Base-by-base conservation (phyloP, 2,797 vertebrate species). In the Neosilurus hyrtlii region DNA sequence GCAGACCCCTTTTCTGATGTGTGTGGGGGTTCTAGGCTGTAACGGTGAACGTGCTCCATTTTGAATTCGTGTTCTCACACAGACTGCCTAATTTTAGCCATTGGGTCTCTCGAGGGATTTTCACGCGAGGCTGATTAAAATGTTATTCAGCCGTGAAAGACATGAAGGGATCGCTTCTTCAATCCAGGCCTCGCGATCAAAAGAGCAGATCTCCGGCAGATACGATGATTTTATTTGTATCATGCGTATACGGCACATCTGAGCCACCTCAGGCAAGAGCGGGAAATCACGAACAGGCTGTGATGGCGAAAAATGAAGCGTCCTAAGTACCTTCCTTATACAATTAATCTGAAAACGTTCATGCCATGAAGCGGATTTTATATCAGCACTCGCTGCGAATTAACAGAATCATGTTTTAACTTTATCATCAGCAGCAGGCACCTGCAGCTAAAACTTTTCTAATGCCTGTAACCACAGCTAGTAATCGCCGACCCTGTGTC, bases 81-180 rank as follows among this genome's bases (percentile, higher is more conserved):
- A 35, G 66, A 14, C 72, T 18, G 43, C 90, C 91, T 90, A 90
- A 85, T 92, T 93, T 93, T 94, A 94, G 91, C 89, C 72, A 76
- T 84, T 77, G 83, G 86, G 89, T 79, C 80, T 91, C 91, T 67
- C 72, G 37, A 62, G 71, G 91, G 90, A 89, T 72, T 52, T 62
- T 80, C 16, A 15, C 49, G 51, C n/a, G 62, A 79, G 51, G 62
- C 72, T 67, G 82, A 84, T 78, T 75, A 43, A 80, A 81, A 77
- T 84, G 85, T 75, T 82, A 78, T 85, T 71, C 35, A 65, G 84
- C n/a, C 37, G 57, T 80, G 26, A 86, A 72, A 82, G 62, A 79
- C 65, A 24, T 35, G 49, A 43, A 43, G 63, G 51, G 56, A 63
- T 62, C 43, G 54, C 67, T 24, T 12, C 62, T 49, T 71, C 68